These are phyloP conservation scores for Sebastes baramenuke DNA, from an alignment of 2,797 vertebrate species.

Conservation along the genomic window DNA sequence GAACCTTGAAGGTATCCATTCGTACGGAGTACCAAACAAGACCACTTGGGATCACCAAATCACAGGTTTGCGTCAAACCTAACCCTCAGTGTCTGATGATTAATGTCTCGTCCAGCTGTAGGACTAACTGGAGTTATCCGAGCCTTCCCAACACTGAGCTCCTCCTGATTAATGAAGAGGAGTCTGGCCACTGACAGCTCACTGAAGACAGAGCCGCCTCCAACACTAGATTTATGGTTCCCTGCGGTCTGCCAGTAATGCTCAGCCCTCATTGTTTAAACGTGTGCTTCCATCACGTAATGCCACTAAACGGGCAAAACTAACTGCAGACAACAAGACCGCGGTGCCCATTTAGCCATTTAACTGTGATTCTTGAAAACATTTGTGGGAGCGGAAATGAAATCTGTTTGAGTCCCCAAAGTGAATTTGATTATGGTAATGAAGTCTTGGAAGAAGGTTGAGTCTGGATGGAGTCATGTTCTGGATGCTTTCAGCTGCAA, in stretches of 20 bases:
- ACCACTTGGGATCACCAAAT: not conserved
- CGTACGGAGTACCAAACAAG: not conserved
- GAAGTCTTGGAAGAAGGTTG: constrained; percentile 73
- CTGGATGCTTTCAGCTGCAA: constrained; percentile 78
- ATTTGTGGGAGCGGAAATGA: constrained; percentile 50
- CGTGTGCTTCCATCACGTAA: constrained; percentile 57
- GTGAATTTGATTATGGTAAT: constrained; percentile 83
- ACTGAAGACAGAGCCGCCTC: constrained; percentile 59
- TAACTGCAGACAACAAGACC: constrained; percentile 45
- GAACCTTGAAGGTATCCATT: not conserved
- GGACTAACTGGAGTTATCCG: constrained; percentile 20
- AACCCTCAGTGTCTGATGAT: constrained; percentile 13
- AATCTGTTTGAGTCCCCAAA: constrained; percentile 59
- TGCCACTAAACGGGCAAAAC: constrained; percentile 45
- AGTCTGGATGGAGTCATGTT: constrained; percentile 76
- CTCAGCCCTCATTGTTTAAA: constrained; percentile 60
- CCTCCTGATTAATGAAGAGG: constrained; percentile 78
- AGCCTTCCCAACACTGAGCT: constrained; percentile 41
- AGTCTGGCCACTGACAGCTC: constrained; percentile 70
- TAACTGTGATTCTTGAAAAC: constrained; percentile 58
- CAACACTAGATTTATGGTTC: constrained; percentile 75
- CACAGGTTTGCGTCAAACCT: not conserved
- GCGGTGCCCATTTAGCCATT: constrained; percentile 58
- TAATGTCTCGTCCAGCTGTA: constrained; percentile 20
- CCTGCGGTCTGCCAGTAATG: constrained; percentile 64